A percentile compares a stretch with the other conserved stretches of the same genome.
Evolutionary conservation across 2,113 vertebrate genomes (phyloP).

Genomic region (Azemiops feae): DNA sequence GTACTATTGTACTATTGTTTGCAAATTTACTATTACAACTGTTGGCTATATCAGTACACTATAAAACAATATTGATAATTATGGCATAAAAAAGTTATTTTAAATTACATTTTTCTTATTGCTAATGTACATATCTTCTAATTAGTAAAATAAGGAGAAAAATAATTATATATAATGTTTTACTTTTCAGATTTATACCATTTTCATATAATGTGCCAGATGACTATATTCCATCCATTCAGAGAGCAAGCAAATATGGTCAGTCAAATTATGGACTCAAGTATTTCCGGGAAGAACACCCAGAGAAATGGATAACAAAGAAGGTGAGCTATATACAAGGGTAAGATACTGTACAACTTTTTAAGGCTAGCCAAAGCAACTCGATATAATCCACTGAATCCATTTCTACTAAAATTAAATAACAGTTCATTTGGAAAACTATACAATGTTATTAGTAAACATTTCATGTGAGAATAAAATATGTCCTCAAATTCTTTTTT

Average conservation of each 20-base stretch:
- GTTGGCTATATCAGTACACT: not conserved
- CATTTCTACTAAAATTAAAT: not conserved
- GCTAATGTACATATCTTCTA: not conserved
- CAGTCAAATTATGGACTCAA: conserved; percentile 60
- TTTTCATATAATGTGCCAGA: conserved; percentile 70
- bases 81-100: not conserved
- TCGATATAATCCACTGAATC: not conserved
- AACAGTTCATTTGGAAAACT: not conserved
- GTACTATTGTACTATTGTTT: not conserved
- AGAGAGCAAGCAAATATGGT: conserved; percentile 66
- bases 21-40: not conserved
- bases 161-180: conserved; percentile 33
- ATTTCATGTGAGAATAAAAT: not conserved
- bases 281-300: conserved; percentile 73
- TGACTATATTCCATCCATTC: conserved; percentile 67
- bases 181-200: conserved; percentile 76
- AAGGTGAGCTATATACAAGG: conserved; percentile 67
- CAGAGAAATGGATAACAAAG: conserved; percentile 65
- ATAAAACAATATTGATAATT: not conserved
- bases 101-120: not conserved
- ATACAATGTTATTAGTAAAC: not conserved
- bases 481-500: not conserved
- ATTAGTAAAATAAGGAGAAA: not conserved
- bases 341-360: not conserved
- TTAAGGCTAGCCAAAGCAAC: not conserved